Base-by-base conservation (phyloP, 2,888 invertebrate species). In the Neria commutata region DNA sequence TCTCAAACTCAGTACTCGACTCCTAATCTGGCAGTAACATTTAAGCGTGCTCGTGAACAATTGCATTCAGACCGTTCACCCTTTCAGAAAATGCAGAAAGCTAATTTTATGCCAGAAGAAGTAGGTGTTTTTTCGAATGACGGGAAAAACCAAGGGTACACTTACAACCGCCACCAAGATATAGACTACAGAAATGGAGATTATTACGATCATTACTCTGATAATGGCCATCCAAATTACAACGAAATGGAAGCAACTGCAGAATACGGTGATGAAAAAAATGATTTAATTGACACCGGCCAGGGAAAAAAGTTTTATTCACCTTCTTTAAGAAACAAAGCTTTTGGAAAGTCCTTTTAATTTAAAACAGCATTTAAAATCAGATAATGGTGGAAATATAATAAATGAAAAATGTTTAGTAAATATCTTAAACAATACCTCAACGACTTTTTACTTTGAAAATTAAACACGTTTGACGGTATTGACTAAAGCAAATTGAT, bases 401-500 rank as follows among this genome's bases (percentile, higher is more conserved):
- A 37, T n/a, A 37, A 37, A 37, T 37, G n/a, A 37, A 37, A 37
- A 37, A n/a, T 37, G 37, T n/a, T 37, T 37, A 37, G n/a, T 37
- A 4, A 37, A 37, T 37, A n/a, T 37, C 4, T 37, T 37, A 37
- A n/a, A n/a, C n/a, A 6, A 37, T 37, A 11, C 37, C 37, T 14
- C 37, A 37, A 37, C 37, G 4, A 14, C 37, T 37, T 11, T n/a
- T n/a, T 37, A n/a, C 16, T 37, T 37, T 37, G 11, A 37, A 37
- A n/a, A 4, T 37, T 37, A 37, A 11, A n/a, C n/a, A 37, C 10
- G 37, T 4, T 46, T 11, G 33, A 33, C 33, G 33, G 49, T 49
- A 64, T 23, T 56, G 51, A 46, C 37, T 61, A 2, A 60, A 42
- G 45, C 14, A 61, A 37, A 56, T 61, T 16, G 55, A 52, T 16